Evolutionary conservation across 2,113 vertebrate species (phyloP).

Genomic region (Fulica atra): DNA sequence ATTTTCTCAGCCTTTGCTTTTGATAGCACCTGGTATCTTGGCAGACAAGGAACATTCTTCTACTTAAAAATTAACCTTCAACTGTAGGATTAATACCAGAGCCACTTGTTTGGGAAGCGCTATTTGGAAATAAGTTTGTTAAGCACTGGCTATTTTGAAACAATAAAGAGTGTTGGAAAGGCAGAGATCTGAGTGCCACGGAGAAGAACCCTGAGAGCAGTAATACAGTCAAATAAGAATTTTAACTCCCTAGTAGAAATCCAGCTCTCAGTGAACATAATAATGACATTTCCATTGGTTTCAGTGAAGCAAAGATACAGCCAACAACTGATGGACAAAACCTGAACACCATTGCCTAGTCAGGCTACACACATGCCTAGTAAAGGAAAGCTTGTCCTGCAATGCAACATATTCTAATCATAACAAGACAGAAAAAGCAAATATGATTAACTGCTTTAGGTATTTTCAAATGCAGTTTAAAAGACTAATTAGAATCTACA

Average conservation of each 20-base stretch:
- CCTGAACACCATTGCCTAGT: not conserved
- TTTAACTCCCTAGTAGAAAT: not conserved
- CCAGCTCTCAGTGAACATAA: not conserved
- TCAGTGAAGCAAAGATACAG: constrained; percentile 10
- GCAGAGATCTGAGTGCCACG: not conserved
- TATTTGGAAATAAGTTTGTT: constrained; percentile 10
- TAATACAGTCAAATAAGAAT: not conserved
- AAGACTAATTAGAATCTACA: constrained; percentile 10
- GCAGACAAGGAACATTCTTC: not conserved
- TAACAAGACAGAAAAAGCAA: not conserved
- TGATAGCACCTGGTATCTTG: not conserved
- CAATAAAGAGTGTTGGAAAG: not conserved
- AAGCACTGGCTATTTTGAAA: not conserved
- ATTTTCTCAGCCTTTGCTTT: constrained; percentile 11
- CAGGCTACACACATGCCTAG: not conserved
- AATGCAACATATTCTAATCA: constrained; percentile 24
- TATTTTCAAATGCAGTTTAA: constrained; percentile 23
- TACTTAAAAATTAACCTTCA: not conserved
- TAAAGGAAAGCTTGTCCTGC: not conserved
- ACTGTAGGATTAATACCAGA: not conserved
- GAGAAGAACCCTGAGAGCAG: not conserved
- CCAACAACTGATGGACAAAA: not conserved
- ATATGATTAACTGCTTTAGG: not conserved
- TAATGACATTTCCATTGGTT: constrained; percentile 13
- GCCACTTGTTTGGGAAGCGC: not conserved